Conservation (phyloP, 2,797 vertebrate species). For the Aplochiton taeniatus region DNA sequence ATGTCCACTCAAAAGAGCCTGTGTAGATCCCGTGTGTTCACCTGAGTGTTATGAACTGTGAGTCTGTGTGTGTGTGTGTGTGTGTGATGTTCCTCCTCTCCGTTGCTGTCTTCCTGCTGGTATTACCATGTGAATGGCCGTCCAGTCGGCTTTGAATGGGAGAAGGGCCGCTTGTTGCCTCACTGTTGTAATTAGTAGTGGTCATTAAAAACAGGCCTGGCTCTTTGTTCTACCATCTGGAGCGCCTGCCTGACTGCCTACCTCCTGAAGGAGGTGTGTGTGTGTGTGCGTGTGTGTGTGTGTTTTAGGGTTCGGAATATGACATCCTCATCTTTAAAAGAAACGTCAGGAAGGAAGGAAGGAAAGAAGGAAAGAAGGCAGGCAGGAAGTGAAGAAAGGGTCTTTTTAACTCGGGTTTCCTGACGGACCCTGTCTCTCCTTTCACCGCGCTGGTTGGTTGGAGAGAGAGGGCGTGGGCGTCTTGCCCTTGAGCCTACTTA, state of each 20-base stretch:
- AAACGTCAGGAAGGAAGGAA: no score
- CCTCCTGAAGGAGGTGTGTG: constrained; percentile 34
- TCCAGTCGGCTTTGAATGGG: constrained; percentile 29
- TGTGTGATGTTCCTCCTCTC: constrained; percentile 14
- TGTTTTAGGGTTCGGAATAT: background rate
- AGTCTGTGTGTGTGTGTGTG: no score
- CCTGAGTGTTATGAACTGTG: no score
- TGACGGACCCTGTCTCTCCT: no score
- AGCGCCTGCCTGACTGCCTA: constrained; percentile 34
- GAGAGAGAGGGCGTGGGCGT: no score
- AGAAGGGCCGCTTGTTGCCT: constrained; percentile 36
- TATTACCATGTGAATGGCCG: constrained; percentile 48
- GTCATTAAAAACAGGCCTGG: constrained; percentile 38
- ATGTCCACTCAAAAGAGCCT: no score
- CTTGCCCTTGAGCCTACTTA: no score
- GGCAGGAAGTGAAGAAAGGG: no score
- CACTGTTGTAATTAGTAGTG: constrained; percentile 48
- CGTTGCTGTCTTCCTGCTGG: constrained; percentile 34
- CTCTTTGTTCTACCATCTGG: constrained; percentile 54
- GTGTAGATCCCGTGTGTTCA: no score
- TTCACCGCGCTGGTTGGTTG: no score
- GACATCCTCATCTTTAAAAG: background rate
- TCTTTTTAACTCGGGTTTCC: no score
- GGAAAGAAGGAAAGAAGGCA: no score
- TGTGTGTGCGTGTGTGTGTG: background rate